Percentiles rank a stretch among this genome's conserved stretches.
Conservation (phyloP, 1,140 invertebrate genomes). For the Drosophila lini region DNA sequence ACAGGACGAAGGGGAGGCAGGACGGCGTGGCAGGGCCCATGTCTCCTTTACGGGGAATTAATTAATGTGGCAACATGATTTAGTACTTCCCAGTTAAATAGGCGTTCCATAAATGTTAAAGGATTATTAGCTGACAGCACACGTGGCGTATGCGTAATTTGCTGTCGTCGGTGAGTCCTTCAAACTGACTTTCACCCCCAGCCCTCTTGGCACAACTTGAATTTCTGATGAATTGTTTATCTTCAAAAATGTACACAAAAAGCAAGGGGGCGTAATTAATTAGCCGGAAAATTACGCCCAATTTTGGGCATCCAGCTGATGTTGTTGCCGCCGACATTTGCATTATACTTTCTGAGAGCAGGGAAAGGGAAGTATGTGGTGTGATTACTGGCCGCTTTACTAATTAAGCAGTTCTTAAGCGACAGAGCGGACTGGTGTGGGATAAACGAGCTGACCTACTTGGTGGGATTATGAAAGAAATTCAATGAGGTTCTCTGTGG, state of each 20-base stretch:
- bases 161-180: conserved; percentile 41
- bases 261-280: conserved; percentile 72
- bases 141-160: conserved; percentile 79
- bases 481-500: conserved; percentile 41
- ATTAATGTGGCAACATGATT: conserved; percentile 81
- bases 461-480: conserved; percentile 16
- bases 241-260: conserved; percentile 74
- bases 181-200: conserved; percentile 8
- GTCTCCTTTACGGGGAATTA: conserved; percentile 77
- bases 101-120: conserved; percentile 83
- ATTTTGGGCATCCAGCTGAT: conserved; percentile 18
- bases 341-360: conserved; percentile 46
- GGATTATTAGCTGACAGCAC: conserved; percentile 82
- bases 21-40: conserved; percentile 35
- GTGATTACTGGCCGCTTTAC: conserved; percentile 68
- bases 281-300: conserved; percentile 58
- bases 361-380: conserved; percentile 29
- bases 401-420: conserved; percentile 68
- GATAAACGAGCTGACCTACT: conserved; percentile 30
- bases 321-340: conserved; percentile 36
- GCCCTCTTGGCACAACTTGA: conserved; percentile 33
- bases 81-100: conserved; percentile 82
- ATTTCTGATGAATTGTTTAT: conserved; percentile 82
- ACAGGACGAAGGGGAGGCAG: conserved; percentile 14
- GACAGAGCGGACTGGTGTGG: background rate